Evolutionary conservation across 2,113 vertebrate genomes (phyloP).

Genomic region (Trichomycterus rosablanca): DNA sequence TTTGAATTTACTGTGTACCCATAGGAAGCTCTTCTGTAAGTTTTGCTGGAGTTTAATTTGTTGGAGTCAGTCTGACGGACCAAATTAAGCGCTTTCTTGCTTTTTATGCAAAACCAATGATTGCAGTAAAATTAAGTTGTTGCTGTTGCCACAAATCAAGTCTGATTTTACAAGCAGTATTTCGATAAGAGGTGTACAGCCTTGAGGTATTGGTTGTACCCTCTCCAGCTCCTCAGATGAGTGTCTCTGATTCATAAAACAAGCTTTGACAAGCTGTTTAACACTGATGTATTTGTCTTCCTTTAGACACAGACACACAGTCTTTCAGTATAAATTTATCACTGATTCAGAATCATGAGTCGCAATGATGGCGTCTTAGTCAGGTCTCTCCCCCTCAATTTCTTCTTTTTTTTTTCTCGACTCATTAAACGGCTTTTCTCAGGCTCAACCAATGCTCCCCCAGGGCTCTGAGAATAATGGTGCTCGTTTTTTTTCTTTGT

Average conservation of each 20-base stretch:
- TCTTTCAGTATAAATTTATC: not conserved
- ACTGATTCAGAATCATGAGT: not conserved
- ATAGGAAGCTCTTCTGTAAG: no score
- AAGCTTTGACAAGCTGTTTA: conserved; percentile 26
- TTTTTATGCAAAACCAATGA: no score
- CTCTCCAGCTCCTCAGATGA: conserved; percentile 2
- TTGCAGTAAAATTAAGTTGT: no score
- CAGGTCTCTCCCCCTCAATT: not conserved
- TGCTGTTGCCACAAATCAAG: conserved; percentile 44
- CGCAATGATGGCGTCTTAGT: not conserved
- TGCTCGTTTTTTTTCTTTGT: not conserved
- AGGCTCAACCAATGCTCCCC: no score
- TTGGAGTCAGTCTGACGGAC: no score
- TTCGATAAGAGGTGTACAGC: not conserved
- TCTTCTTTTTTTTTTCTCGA: no score
- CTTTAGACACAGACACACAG: not conserved
- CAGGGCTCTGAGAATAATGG: no score
- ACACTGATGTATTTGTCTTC: not conserved
- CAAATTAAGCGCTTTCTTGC: no score
- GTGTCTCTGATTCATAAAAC: conserved; percentile 8
- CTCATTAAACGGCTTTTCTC: no score
- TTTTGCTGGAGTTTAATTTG: no score
- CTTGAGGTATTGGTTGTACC: conserved; percentile 4
- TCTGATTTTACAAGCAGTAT: conserved; percentile 13
- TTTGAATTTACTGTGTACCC: no score